A percentile compares a stretch with the other conserved stretches of the same genome.
These are phyloP conservation scores for Stenurella melanura DNA, from an alignment of 2,888 invertebrate genomes.

Conservation along the genomic window DNA sequence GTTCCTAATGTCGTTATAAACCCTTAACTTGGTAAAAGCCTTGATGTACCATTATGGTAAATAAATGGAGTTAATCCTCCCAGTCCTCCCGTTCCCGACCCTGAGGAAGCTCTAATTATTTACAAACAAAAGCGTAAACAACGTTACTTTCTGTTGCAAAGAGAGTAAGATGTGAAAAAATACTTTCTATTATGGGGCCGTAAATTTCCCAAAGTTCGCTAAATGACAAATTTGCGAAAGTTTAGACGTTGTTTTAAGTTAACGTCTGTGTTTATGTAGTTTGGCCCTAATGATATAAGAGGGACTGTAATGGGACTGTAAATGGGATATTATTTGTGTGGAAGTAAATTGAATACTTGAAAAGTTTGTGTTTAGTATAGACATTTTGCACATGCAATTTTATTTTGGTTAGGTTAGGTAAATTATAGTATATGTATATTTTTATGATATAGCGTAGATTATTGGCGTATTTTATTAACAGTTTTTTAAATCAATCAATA, in stretches of 20 bases:
- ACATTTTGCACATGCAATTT: too few species aligned
- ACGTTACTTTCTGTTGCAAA: neutral
- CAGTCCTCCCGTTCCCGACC: slow-evolving; percentile 30
- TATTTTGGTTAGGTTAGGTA: too few species aligned
- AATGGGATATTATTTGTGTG: slow-evolving; percentile 1
- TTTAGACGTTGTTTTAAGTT: slow-evolving; percentile 21
- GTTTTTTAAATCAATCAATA: too few species aligned
- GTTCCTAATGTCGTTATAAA: slow-evolving; percentile 55
- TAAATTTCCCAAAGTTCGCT: slow-evolving; percentile 17
- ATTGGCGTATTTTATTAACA: too few species aligned
- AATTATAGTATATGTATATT: too few species aligned
- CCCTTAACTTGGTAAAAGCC: slow-evolving; percentile 55
- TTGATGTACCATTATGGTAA: slow-evolving; percentile 54
- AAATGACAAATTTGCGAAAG: slow-evolving; percentile 21
- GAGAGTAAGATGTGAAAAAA: slow-evolving; percentile 13
- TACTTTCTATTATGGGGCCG: slow-evolving; percentile 13
- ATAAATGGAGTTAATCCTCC: slow-evolving; percentile 54
- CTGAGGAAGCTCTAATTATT: slow-evolving; percentile 30
- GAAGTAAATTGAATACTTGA: neutral
- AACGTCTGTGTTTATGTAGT: slow-evolving; percentile 19
- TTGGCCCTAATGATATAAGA: slow-evolving; percentile 11
- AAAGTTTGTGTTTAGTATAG: too few species aligned
- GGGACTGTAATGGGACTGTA: neutral
- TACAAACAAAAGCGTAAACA: slow-evolving; percentile 31
- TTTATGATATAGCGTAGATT: too few species aligned